Conservation (phyloP, 37 sponge, comb jelly and placozoan genomes). For the Spongilla lacustris region DNA sequence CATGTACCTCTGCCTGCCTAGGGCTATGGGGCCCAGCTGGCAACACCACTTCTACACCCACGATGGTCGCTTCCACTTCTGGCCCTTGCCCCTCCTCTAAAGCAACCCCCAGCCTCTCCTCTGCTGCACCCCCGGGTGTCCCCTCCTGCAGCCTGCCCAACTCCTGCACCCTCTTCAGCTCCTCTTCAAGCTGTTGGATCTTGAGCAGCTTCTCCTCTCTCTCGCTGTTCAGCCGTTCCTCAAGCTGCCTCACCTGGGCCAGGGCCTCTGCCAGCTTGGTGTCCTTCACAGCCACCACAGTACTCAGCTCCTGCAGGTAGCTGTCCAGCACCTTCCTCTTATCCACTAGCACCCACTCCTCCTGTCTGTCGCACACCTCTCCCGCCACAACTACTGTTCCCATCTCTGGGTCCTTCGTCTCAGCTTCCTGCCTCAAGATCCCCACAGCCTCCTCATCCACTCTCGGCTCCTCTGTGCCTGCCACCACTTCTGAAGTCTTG, state of each 20-base stretch:
- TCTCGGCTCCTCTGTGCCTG: no score
- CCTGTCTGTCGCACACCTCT: not conserved
- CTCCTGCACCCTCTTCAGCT: not conserved
- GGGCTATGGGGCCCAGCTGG: not conserved
- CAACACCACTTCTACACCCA: not conserved
- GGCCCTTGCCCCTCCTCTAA: not conserved
- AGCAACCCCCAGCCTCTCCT: not conserved
- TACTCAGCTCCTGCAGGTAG: not conserved
- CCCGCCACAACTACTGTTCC: not conserved
- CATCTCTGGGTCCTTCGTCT: not conserved
- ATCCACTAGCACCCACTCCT: not conserved
- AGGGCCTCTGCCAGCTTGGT: not conserved
- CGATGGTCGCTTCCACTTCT: no score
- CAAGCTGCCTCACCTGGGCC: not conserved
- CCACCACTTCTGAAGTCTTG: no score
- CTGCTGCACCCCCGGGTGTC: not conserved
- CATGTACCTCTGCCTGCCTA: not conserved
- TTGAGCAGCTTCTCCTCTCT: not conserved
- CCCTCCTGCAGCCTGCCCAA: not conserved
- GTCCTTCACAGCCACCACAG: not conserved
- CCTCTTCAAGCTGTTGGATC: not conserved
- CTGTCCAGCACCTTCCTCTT: not conserved
- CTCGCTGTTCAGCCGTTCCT: not conserved
- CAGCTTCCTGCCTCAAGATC: not conserved
- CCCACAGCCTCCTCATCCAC: not conserved